Evolutionary conservation across 2,888 invertebrate species (phyloP).

Genomic region (Ceraclea dissimilis): DNA sequence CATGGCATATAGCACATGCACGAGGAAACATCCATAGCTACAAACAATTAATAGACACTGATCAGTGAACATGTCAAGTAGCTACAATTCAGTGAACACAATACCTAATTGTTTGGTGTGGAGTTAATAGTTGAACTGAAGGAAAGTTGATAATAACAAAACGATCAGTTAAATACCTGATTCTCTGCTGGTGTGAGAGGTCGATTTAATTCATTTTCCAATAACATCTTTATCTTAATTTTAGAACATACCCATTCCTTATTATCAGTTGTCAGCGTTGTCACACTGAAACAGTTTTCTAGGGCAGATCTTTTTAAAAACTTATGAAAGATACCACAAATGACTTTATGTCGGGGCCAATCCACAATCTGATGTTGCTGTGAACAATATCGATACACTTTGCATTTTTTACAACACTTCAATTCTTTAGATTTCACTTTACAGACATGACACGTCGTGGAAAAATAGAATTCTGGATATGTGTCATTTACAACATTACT

Average conservation of each 20-base stretch:
- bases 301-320: conserved; percentile 23
- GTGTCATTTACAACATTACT: background rate
- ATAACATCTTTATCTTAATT: conserved; percentile 12
- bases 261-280: no score
- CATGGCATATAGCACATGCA: conserved; percentile 30
- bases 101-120: background rate
- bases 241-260: conserved; percentile 11
- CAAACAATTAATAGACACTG: background rate
- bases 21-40: conserved; percentile 31
- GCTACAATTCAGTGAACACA: no score
- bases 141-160: no score
- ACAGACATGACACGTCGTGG: conserved; percentile 35
- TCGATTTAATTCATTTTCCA: conserved; percentile 14
- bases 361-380: conserved; percentile 33
- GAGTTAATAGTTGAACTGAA: background rate
- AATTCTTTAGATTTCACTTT: conserved; percentile 29
- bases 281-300: conserved; percentile 11
- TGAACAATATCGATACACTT: conserved; percentile 33
- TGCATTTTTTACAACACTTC: conserved; percentile 32
- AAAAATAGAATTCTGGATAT: conserved; percentile 31
- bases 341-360: conserved; percentile 32
- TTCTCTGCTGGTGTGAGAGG: conserved; percentile 16
- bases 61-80: background rate
- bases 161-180: conserved; percentile 8
- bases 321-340: conserved; percentile 29